phyloP scores from a whole-genome alignment of 2,888 invertebrate species.

The Auanema sp. region DNA sequence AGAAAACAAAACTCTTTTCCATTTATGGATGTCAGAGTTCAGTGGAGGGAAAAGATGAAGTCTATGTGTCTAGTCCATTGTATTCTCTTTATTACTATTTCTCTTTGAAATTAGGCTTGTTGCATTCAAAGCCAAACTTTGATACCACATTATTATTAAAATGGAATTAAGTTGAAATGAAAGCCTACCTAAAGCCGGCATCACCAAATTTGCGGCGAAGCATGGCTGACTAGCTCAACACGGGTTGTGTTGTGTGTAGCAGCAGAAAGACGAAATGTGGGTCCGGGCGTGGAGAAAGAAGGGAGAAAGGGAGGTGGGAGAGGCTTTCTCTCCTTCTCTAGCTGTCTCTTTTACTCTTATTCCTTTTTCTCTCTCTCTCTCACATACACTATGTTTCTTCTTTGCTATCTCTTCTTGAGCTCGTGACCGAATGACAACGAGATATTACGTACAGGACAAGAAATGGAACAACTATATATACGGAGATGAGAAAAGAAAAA shows the following conservation, averaged over 20 bases:
- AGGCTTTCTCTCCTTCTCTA: constrained; percentile 6
- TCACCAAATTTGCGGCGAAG: constrained; percentile 33
- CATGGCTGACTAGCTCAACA: not conserved
- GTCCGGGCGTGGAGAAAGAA: not conserved
- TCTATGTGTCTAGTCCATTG: constrained; percentile 1
- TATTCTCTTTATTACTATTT: not conserved
- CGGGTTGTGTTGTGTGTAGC: not conserved
- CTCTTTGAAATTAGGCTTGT: not conserved
- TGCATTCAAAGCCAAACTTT: not conserved
- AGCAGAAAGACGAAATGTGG: not conserved
- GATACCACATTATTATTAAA: not conserved
- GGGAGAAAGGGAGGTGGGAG: constrained; percentile 13
- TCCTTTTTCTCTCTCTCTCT: too few species aligned
- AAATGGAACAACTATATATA: not conserved
- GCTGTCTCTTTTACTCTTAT: too few species aligned
- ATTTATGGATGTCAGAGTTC: not conserved
- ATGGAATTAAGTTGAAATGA: not conserved
- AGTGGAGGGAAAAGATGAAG: not conserved
- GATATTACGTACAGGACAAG: not conserved
- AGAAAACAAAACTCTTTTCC: not conserved
- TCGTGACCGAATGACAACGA: too few species aligned
- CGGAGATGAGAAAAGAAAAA: not conserved
- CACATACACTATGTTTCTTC: too few species aligned
- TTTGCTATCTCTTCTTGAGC: too few species aligned
- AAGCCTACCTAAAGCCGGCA: constrained; percentile 28